A percentile compares a stretch with the other conserved stretches of the same genome.
These are phyloP conservation scores for Bombus huntii DNA, from an alignment of 1,140 invertebrate species.

Conservation along the genomic window DNA sequence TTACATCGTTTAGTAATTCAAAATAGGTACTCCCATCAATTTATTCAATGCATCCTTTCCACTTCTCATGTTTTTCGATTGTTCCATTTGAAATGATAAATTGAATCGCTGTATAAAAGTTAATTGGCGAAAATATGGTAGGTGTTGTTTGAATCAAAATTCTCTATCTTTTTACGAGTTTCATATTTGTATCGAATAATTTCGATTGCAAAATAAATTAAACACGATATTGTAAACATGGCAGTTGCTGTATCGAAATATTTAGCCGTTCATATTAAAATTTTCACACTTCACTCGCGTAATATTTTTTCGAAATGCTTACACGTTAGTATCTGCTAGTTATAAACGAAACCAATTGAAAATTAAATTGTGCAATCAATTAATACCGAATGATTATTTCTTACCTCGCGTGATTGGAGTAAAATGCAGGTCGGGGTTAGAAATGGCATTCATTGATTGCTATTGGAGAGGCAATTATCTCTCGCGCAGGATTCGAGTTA, in stretches of 20 bases:
- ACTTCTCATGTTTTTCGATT: neutral
- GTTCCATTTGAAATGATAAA: neutral
- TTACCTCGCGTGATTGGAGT: slow-evolving; percentile 1
- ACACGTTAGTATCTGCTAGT: neutral
- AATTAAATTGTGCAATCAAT: slow-evolving; percentile 2
- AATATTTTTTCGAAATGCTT: neutral
- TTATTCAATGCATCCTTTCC: neutral
- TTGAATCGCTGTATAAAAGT: neutral
- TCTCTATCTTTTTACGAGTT: neutral
- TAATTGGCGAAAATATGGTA: neutral
- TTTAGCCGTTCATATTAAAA: neutral
- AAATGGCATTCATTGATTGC: slow-evolving; percentile 13
- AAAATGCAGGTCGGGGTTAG: slow-evolving; percentile 16
- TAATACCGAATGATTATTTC: neutral
- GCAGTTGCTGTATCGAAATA: neutral
- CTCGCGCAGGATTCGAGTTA: neutral
- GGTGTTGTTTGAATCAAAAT: neutral
- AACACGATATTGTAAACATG: neutral
- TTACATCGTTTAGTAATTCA: neutral
- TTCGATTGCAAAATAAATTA: neutral
- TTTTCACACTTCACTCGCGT: neutral
- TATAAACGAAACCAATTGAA: neutral
- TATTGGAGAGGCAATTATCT: neutral
- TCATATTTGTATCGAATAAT: neutral
- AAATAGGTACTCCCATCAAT: too few relatives aligned